Evolutionary conservation across 2,888 invertebrate genomes (phyloP), one percentile per base, ranked within the genome.

Genomic region (Drosophila pseudotalamancana): DNA sequence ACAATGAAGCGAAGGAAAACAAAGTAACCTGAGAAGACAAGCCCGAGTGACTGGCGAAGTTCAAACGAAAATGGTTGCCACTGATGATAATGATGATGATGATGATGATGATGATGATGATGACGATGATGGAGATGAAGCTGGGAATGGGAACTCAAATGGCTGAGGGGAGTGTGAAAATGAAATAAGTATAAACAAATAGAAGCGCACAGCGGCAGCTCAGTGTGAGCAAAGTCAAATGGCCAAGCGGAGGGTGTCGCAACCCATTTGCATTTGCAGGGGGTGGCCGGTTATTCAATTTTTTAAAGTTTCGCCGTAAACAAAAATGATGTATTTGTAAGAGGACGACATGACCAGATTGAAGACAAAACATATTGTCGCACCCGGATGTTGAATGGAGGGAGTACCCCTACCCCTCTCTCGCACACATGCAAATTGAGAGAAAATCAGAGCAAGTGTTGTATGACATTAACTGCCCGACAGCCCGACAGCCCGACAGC

Each of bases 171-270:
- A 67, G 84, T 84, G 84, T 86, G 78, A 84, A 84, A 86, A 81
- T 77, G 60, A 81, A 84, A 81, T 86, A 81, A 84, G 81, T 84
- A 81, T 86, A 86, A 84, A 68, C 84, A 84, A 84, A 84, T 73
- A 84, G 70, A 71, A 63, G 60, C 66, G 48, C 56, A 54, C 72
- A 71, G 62, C 66, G 67, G 66, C 71, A 76, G 71, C 68, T 69
- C 72, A 74, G 72, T 74, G 69, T 69, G 57, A 51, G 37, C 31
- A 27, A 70, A 83, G 75, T 76, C 76, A 84, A 83, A 81, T 66
- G 77, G 43, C 16, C 35, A 34, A 43, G 50, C 6, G 4, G 53
- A 39, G 49, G 16, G 60, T 40, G 23, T 35, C 18, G 3, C 19
- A 35, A 23, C 34, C 34, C 46, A 49, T 23, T 9, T 34, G n/a